Base-by-base conservation (phyloP, 1,140 invertebrate genomes). In the Musca domestica region DNA sequence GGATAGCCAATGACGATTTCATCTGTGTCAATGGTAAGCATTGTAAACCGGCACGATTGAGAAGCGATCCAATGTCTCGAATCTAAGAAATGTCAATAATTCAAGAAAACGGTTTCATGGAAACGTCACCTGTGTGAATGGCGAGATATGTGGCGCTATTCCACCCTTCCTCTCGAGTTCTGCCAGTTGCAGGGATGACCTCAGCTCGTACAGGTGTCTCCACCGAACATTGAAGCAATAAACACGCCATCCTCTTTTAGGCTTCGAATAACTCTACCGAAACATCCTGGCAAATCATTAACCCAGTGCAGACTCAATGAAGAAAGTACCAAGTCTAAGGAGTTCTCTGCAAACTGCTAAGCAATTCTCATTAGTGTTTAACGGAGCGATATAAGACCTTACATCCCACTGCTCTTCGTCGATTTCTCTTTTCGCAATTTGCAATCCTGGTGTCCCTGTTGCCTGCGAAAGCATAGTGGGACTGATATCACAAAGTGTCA, bases 1-100 rank as follows among this genome's bases (percentile, higher is more conserved):
- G 98, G 96, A 84, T 95, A 99, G 64, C 89, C 90, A n/a, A 99
- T 87, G 19, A 90, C 86, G 47, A 99, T 86, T 83, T 97, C 93
- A 84, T 99, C 96, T 6, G 93, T 90, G 83, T 99, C 95, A 54
- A 99, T 92, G 3, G 98, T 99, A 46, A 98, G 84, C 86, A 99
- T 91, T 4, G 90, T 93, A 83, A 96, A 99, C 96, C 96, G 69
- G 94, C 91, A 73, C 90, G 88, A 69, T 86, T 90, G 34, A 98
- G 83, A 25, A 98, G 83, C 68, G 87, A 86, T 49, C 94, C 95
- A 67, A 96, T 84, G 64, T 86, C 86, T 5, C 77, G 71, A 0
- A 81, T 82, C 67, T 81, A 14, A 12, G 12, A 48, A 27, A 47
- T 34, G n/a, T 15, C 25, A 27, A 2, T 47, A 54, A 19, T 9